A percentile compares a stretch with the other conserved stretches of the same genome.
Conservation (phyloP, 2,888 invertebrate genomes). For the Drosophila mercatorum region DNA sequence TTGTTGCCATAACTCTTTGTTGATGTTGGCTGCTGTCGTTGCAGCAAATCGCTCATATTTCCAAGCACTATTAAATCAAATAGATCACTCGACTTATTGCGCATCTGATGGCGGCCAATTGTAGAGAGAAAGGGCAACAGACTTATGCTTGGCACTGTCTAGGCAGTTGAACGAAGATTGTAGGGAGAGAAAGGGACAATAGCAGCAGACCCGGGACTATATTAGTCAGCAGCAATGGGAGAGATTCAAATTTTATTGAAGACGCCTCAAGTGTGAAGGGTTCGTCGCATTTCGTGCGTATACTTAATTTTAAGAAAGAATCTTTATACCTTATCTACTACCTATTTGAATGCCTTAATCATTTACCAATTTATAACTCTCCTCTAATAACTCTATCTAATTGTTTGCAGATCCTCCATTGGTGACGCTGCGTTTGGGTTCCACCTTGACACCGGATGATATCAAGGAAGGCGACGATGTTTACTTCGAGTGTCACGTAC, state of each 20-base stretch:
- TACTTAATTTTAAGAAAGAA: not conserved
- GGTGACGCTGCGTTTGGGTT: constrained; percentile 92
- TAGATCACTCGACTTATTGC: constrained; percentile 44
- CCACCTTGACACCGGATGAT: constrained; percentile 93
- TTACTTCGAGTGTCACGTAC: constrained; percentile 96
- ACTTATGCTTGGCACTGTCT: not conserved
- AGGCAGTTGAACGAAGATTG: not conserved
- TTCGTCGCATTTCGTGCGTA: not conserved
- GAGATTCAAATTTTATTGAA: not conserved
- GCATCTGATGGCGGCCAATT: constrained; percentile 23
- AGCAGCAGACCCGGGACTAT: not conserved
- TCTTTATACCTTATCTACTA: no score
- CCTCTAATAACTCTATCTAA: not conserved
- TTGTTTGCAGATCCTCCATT: constrained; percentile 91
- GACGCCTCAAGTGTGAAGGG: no score
- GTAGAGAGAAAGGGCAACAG: not conserved
- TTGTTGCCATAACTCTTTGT: constrained; percentile 46
- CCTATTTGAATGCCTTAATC: not conserved
- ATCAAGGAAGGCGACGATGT: constrained; percentile 97
- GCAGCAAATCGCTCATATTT: constrained; percentile 68
- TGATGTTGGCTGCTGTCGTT: constrained; percentile 59
- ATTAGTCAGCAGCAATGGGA: not conserved
- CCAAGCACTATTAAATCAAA: constrained; percentile 69
- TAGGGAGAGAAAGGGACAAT: not conserved
- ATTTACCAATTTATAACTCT: constrained; percentile 5